phyloP scores from a whole-genome alignment of 2,888 invertebrate species.

The Drosophila sordidula region DNA sequence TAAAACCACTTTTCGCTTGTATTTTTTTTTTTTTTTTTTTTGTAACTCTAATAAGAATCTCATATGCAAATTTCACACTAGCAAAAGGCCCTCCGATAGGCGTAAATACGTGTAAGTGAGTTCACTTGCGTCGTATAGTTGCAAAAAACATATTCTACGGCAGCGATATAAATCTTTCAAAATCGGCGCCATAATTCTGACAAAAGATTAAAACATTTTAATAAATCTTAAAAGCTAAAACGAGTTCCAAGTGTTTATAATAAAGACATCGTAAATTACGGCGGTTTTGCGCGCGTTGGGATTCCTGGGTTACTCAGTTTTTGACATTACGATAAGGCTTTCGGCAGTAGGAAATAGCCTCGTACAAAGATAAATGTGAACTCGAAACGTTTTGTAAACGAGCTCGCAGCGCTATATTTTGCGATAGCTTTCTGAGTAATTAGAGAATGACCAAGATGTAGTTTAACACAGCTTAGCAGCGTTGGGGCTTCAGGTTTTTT shows the following conservation, averaged over 20 bases:
- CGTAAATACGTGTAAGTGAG: slow-evolving; percentile 9
- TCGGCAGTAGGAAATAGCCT: slow-evolving; percentile 16
- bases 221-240: slow-evolving; percentile 57
- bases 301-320: slow-evolving; percentile 24
- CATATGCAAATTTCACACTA: slow-evolving; percentile 43
- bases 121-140: slow-evolving; percentile 1
- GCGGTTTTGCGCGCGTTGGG: slow-evolving; percentile 10
- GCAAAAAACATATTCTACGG: slow-evolving; percentile 8
- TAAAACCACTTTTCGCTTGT: slow-evolving; percentile 42
- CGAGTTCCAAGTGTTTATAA: slow-evolving; percentile 24
- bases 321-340: slow-evolving; percentile 37
- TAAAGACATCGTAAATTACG: slow-evolving; percentile 37
- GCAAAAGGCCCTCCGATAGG: slow-evolving; percentile 11
- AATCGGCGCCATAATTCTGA: slow-evolving; percentile 53
- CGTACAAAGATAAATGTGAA: slow-evolving; percentile 17
- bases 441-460: slow-evolving; percentile 7
- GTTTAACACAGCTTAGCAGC: too few relatives aligned
- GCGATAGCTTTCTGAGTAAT: slow-evolving; percentile 17
- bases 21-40: slow-evolving; percentile 9
- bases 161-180: slow-evolving; percentile 52
- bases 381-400: slow-evolving; percentile 6
- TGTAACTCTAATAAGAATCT: slow-evolving; percentile 36
- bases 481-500: too few relatives aligned
- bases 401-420: neutral
- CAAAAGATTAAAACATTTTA: slow-evolving; percentile 70